A percentile compares a stretch with the other conserved stretches of the same genome.
Conservation (phyloP, 2,888 invertebrate genomes). For the Ischnura elegans region DNA sequence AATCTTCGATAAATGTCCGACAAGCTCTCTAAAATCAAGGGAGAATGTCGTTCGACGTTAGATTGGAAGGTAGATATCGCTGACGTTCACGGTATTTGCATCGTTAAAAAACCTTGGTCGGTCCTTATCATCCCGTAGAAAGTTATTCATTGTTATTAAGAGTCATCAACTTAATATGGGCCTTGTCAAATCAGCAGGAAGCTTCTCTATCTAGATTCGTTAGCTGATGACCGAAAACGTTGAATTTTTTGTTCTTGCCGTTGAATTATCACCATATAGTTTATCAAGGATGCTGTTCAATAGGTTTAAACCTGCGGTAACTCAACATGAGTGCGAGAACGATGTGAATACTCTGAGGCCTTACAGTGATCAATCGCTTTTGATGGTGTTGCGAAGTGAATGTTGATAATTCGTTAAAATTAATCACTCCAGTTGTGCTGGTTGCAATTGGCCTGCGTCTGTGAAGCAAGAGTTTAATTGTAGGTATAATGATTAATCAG, state of each 20-base stretch:
- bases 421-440: background rate
- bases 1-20: too few relatives aligned
- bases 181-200: background rate
- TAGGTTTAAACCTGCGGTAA: background rate
- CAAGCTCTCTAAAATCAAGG: too few relatives aligned
- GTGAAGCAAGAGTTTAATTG: background rate
- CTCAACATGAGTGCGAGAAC: background rate
- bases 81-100: background rate
- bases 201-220: background rate
- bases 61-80: background rate
- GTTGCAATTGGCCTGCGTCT: background rate
- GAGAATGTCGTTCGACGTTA: conserved; percentile 19
- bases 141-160: background rate
- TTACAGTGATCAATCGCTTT: background rate
- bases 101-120: background rate
- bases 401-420: background rate
- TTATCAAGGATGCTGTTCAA: background rate
- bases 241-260: background rate
- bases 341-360: background rate
- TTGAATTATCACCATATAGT: background rate
- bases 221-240: background rate
- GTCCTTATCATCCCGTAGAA: background rate
- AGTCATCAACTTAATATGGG: background rate
- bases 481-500: background rate
- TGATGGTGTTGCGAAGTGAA: background rate